A percentile compares a stretch with the other conserved stretches of the same genome.
Evolutionary conservation across 2,797 vertebrate species (phyloP).

Genomic region (Agapornis canus): DNA sequence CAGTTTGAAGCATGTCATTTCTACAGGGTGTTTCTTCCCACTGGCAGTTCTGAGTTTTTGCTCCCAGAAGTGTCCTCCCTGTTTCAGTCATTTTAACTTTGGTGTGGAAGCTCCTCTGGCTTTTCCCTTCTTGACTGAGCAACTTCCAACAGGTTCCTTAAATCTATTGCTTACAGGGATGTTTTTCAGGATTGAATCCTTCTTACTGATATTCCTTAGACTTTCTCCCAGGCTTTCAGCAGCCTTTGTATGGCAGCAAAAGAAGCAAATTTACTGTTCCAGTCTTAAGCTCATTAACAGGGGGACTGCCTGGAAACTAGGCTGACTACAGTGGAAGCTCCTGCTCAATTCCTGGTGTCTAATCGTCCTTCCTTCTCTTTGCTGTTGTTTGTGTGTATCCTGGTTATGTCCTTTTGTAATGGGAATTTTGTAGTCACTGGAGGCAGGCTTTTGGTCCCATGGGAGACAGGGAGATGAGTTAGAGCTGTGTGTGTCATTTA

Average conservation of each 20-base stretch:
- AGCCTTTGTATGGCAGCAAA: not conserved
- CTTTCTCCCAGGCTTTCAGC: not conserved
- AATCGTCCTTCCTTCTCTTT: not conserved
- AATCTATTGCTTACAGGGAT: not conserved
- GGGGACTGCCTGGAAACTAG: not conserved
- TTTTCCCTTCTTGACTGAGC: not conserved
- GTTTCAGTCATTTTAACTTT: not conserved
- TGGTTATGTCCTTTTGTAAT: not conserved
- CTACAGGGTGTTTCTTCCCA: not conserved
- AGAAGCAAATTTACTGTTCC: slow-evolving; percentile 17
- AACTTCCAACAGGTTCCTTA: not conserved
- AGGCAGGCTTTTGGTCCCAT: not conserved
- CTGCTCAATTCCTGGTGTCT: not conserved
- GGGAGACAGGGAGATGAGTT: not conserved
- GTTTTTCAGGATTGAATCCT: not conserved
- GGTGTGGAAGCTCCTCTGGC: not conserved
- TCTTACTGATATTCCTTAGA: not conserved
- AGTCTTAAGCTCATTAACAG: not conserved
- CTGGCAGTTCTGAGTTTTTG: not conserved
- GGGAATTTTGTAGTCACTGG: not conserved
- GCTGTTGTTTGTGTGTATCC: not conserved
- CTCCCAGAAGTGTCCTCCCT: not conserved
- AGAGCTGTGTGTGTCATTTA: rapidly evolving
- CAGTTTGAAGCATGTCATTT: not conserved
- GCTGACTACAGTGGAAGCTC: not conserved